phyloP scores from a whole-genome alignment of 2,888 invertebrate species.

The Holacanthella duospinosa region DNA sequence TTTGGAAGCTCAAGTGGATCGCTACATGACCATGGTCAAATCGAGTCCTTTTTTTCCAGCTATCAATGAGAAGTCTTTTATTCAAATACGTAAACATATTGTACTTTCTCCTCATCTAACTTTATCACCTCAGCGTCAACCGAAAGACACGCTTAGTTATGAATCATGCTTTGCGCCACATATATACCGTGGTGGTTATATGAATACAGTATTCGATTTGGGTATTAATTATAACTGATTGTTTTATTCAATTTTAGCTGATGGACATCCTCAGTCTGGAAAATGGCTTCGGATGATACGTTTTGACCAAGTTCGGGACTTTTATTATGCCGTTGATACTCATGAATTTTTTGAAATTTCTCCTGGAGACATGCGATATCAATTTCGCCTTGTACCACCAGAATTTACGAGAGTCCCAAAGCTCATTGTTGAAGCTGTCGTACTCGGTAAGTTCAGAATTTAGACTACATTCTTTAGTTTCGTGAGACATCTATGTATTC shows the following conservation, averaged over 20 bases:
- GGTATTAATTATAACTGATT: no score
- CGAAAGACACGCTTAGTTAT: no score
- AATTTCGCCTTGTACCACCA: not conserved
- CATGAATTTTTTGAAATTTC: not conserved
- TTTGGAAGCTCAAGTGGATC: not conserved
- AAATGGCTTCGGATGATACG: not conserved
- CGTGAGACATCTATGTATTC: no score
- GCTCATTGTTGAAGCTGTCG: not conserved
- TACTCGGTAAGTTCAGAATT: not conserved
- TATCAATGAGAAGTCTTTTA: not conserved
- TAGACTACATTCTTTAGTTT: no score
- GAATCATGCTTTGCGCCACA: no score
- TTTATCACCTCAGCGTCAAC: no score
- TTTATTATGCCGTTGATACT: not conserved
- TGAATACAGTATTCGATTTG: no score
- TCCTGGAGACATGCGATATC: not conserved
- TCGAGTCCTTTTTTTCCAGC: not conserved
- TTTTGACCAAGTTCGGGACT: not conserved
- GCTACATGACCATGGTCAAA: not conserved
- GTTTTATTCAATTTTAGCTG: no score
- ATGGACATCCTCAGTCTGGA: not conserved
- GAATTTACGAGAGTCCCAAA: not conserved
- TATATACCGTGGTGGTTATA: no score
- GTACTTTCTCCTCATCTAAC: no score
- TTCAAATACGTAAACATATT: not conserved